A percentile compares a stretch with the other conserved stretches of the same genome.
These are phyloP conservation scores for Vireo altiloquus DNA, from an alignment of 2,113 vertebrate species.

Conservation along the genomic window DNA sequence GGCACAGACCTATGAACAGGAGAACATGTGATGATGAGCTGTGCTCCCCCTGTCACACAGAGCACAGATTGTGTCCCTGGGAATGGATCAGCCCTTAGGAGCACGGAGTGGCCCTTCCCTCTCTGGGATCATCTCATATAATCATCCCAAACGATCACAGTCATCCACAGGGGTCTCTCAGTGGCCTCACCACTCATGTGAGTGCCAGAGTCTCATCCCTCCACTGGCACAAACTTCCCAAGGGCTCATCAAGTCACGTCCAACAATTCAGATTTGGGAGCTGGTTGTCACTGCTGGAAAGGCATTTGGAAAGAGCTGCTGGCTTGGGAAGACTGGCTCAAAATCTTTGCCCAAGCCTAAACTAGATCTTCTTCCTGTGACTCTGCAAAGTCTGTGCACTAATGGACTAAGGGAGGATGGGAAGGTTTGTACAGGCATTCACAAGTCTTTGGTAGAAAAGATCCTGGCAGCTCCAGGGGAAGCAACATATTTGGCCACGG, in stretches of 20 bases:
- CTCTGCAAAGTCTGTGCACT: background rate
- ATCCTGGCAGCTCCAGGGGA: background rate
- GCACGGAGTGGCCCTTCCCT: background rate
- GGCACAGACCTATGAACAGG: background rate
- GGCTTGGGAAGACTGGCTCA: background rate
- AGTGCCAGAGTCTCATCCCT: background rate
- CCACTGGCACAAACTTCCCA: background rate
- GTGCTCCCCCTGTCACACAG: background rate
- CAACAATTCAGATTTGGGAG: background rate
- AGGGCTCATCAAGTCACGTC: background rate
- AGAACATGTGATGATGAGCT: background rate
- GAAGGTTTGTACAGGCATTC: background rate
- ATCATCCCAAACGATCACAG: background rate
- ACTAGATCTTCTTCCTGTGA: background rate
- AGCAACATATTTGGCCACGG: background rate
- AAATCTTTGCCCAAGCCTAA: background rate
- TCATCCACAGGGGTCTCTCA: background rate
- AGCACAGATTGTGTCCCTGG: accelerated
- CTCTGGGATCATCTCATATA: background rate
- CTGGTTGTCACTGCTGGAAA: background rate
- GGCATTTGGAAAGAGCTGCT: background rate
- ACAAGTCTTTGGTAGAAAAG: background rate
- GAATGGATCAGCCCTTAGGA: accelerated
- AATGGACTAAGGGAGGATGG: accelerated
- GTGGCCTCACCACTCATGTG: accelerated